Evolutionary conservation across 2,113 vertebrate species (phyloP).

Genomic region (Gopherus evgoodei): DNA sequence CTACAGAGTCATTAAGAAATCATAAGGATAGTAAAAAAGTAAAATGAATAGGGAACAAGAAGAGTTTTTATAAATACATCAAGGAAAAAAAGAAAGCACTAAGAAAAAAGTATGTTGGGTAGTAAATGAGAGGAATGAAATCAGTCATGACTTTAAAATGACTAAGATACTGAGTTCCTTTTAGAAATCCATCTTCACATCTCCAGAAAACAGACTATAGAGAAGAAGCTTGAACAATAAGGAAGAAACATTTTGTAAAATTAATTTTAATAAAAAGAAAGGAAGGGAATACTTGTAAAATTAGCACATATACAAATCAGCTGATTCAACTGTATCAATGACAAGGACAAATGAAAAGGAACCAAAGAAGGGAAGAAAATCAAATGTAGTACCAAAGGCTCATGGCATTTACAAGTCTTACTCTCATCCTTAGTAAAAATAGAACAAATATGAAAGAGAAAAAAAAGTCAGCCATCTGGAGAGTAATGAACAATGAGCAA

Average conservation of each 20-base stretch:
- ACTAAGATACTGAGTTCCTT: neutral
- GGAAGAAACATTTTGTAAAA: neutral
- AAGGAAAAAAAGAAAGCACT: neutral
- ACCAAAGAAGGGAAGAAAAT: neutral
- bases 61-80: fast-evolving
- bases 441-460: neutral
- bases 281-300: neutral
- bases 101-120: neutral
- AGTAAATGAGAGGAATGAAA: neutral
- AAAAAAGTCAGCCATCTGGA: neutral
- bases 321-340: neutral
- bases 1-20: neutral
- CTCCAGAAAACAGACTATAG: neutral
- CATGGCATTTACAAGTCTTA: neutral
- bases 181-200: neutral
- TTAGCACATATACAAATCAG: neutral
- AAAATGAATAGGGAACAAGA: neutral
- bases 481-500: neutral
- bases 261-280: neutral
- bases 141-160: neutral
- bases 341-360: neutral
- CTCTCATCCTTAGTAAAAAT: neutral
- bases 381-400: neutral
- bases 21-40: neutral
- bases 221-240: neutral